Evolutionary conservation across 2,888 invertebrate species (phyloP).

Genomic region (Lepeophtheirus nordmannii): DNA sequence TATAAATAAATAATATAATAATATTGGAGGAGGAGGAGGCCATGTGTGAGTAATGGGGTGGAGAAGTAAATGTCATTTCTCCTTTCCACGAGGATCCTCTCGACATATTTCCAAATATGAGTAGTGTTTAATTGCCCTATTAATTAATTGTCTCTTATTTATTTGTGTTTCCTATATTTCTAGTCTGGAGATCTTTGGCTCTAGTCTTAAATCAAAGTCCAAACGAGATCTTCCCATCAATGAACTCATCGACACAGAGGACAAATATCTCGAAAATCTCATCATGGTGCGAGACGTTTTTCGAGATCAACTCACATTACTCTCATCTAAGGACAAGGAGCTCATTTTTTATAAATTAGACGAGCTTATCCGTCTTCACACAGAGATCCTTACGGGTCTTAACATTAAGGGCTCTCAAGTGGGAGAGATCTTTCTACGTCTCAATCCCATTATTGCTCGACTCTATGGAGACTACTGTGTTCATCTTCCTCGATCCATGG

Average conservation of each 20-base stretch:
- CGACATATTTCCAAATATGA: background rate
- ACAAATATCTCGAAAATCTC: slow-evolving; percentile 24
- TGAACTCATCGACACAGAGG: slow-evolving; percentile 21
- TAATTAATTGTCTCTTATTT: background rate
- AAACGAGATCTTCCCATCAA: slow-evolving; percentile 20
- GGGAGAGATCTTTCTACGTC: slow-evolving; percentile 7
- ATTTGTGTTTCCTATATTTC: background rate
- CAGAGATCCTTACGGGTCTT: slow-evolving; percentile 15
- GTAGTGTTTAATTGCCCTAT: background rate
- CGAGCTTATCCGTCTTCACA: slow-evolving; percentile 21
- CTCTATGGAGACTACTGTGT: slow-evolving; percentile 18
- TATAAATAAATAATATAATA: too few species aligned
- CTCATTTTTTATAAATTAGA: slow-evolving; percentile 16
- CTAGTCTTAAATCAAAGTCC: slow-evolving; percentile 4
- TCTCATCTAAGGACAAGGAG: slow-evolving; percentile 3
- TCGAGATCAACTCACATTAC: slow-evolving; percentile 17
- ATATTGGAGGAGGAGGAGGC: too few species aligned
- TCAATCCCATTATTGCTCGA: slow-evolving; percentile 2
- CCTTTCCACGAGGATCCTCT: background rate
- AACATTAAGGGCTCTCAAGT: background rate
- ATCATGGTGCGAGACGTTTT: slow-evolving; percentile 24
- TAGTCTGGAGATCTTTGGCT: background rate
- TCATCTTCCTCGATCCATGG: slow-evolving; percentile 13
- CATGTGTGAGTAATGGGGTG: background rate
- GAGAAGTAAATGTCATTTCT: background rate